Percentiles rank a stretch among this genome's conserved stretches.
Evolutionary conservation across 2,888 invertebrate species (phyloP).

Genomic region (Eupithecia pulchellata): DNA sequence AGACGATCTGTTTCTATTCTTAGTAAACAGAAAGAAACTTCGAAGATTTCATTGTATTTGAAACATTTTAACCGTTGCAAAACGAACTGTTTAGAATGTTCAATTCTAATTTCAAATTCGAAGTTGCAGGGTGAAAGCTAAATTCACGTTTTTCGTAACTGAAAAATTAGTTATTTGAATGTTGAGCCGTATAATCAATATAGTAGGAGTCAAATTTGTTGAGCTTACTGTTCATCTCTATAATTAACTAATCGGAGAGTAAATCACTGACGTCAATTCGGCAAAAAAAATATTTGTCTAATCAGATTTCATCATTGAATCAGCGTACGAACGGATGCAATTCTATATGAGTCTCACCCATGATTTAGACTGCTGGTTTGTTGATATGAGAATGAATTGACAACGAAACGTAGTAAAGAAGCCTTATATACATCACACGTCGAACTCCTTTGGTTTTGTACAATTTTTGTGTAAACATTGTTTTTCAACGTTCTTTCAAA

Average conservation of each 20-base stretch:
- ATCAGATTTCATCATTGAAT: neutral
- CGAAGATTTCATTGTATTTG: neutral
- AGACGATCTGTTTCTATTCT: neutral
- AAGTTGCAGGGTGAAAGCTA: neutral
- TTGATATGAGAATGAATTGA: neutral
- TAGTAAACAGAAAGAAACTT: neutral
- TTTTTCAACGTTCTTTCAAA: neutral
- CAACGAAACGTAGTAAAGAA: neutral
- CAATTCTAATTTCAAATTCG: neutral
- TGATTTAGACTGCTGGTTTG: neutral
- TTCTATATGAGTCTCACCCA: neutral
- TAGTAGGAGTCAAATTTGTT: neutral
- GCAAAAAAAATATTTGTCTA: neutral
- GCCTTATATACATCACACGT: neutral
- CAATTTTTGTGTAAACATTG: neutral
- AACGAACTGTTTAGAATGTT: neutral
- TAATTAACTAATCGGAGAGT: neutral
- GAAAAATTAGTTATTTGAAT: neutral
- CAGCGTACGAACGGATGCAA: neutral
- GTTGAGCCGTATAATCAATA: neutral
- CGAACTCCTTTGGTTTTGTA: neutral
- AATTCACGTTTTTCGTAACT: neutral
- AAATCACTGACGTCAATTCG: neutral
- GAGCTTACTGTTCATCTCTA: neutral
- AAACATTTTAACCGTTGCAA: neutral